Base-by-base conservation (phyloP, 1,140 invertebrate genomes). In the Drosophila lacteicornis region DNA sequence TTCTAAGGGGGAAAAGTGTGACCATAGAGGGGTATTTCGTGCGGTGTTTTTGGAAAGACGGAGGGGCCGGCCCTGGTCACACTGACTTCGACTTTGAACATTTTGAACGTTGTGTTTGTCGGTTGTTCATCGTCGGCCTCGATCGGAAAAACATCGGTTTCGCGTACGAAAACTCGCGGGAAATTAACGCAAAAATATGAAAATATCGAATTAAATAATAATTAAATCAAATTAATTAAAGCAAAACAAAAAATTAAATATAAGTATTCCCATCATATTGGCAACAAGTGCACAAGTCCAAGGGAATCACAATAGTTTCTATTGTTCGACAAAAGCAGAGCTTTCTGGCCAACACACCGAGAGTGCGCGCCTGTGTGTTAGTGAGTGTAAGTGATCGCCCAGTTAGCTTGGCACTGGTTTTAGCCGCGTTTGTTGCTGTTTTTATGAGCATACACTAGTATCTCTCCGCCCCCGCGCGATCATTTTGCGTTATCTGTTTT, bases 381-480 rank as follows among this genome's bases (percentile, higher is more conserved):
- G 69, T 42, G 61, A 33, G 50, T 73, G 69, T 71, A 42, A 60
- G 68, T 43, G 69, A 70, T 71, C 53, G 67, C 67, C 53, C 22
- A 70, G 66, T 73, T 57, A 12, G 45, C 67, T 56, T 58, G 33
- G 33, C 25, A 36, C 36, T 69, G 50, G 47, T 56, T 53, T 57
- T 55, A 33, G 53, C 53, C 40, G 49, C 47, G 11, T 25, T 59
- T 38, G 38, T 71, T 73, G 17, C 40, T 62, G 25, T 55, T 53
- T 49, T 27, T 8, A 36, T 46, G 43, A 45, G 42, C 42, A 22
- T 33, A 9, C 42, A 9, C 42, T 36, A 40, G 33, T 56, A 56
- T 25, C 36, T 55, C 53, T 25, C 8, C 69, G 66, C 69, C 69
- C 51, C 69, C 69, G 69, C 63, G 49, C 62, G 68, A 68, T 68